Evolutionary conservation across 2,113 vertebrate species (phyloP), one percentile per base, ranked within the genome.

Genomic region (Chamaea fasciata): DNA sequence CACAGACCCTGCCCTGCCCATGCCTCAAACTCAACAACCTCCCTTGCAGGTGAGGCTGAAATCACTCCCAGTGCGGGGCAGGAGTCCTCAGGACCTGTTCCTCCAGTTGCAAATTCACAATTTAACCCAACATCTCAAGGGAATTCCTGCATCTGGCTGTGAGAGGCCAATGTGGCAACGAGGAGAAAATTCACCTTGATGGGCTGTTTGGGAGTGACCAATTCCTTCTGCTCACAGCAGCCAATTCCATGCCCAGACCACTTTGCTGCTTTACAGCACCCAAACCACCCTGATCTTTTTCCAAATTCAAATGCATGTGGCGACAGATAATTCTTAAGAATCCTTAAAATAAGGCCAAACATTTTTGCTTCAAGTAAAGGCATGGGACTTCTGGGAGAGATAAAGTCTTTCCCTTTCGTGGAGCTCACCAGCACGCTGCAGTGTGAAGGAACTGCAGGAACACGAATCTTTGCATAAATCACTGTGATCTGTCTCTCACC

Each of bases 11-110:
- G 30, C 28, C 37, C 37, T 42, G 7, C 13, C 27, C 28, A 2
- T 1, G 6, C 35, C 39, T 14, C 67, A 10, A 2, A 4, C 62
- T 3, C 62, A 31, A 2, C 47, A 9, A 0, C 0, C 1, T 19
- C 20, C 8, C 14, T 14, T 6, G 15, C 28, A 16, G 11, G 23
- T 2, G 6, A 12, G 21, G 62, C 27, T 65, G 62, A 52, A 47
- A 44, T 23, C 7, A 5, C 22, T 30, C 46, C 67, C 30, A 39
- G 53, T 0, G 20, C 0, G 22, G 55, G 47, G 13, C 44, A 47
- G 23, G 23, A 24, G 13, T 1, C 47, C 7, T 2, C 39, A 11
- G 24, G n/a, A 60, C 28, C 49, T 28, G 11, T 2, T 69, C 24
- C 4, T 39, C 37, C 59, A 44, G 1, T 1, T 10, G 4, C 15